A percentile compares a stretch with the other conserved stretches of the same genome.
Conservation (phyloP, 2,113 vertebrate genomes). For the Agapornis roseicollis region DNA sequence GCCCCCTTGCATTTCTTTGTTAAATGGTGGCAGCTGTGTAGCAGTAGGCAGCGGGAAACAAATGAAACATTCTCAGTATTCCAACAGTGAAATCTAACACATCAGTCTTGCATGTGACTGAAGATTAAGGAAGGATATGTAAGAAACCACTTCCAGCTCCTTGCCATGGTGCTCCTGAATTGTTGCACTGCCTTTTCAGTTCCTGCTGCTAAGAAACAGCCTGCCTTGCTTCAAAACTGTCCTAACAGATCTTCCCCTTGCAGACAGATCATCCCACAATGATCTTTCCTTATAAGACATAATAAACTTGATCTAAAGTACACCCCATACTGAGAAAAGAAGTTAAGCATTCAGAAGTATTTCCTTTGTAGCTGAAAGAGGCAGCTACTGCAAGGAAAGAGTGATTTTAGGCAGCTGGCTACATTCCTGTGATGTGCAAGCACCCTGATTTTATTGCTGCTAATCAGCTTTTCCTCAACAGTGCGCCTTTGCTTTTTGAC, state of each 20-base stretch:
- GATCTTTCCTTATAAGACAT: background rate
- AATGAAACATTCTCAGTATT: background rate
- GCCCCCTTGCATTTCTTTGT: background rate
- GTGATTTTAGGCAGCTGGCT: background rate
- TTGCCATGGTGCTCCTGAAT: background rate
- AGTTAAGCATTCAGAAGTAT: background rate
- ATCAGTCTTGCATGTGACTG: background rate
- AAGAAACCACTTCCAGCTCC: background rate
- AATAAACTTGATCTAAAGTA: background rate
- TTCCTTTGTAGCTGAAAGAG: background rate
- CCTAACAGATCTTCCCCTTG: background rate
- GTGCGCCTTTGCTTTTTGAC: background rate
- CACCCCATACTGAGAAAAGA: background rate
- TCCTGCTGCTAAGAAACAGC: background rate
- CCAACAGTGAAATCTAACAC: background rate
- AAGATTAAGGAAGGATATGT: background rate
- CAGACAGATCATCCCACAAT: background rate
- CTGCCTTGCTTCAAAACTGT: background rate
- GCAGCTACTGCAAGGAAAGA: background rate
- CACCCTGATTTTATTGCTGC: background rate
- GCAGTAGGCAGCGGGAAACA: background rate
- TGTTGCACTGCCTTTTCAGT: background rate
- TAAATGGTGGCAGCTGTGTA: background rate
- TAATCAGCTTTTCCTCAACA: background rate
- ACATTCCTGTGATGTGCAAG: background rate